These are phyloP conservation scores for Coleophora flavipennella DNA, from an alignment of 2,888 invertebrate genomes.

Conservation along the genomic window DNA sequence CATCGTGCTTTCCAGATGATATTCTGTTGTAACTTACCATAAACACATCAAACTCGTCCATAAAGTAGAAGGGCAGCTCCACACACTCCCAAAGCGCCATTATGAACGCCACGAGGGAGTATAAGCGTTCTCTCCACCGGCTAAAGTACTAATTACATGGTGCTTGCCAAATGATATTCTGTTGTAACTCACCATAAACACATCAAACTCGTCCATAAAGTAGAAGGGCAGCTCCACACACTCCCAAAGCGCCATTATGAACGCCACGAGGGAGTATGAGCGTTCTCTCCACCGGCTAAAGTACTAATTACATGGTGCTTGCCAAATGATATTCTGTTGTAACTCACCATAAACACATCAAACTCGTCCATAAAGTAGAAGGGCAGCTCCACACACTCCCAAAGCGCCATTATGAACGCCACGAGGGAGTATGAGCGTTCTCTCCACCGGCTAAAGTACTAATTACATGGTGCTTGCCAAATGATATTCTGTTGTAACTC, in stretches of 20 bases:
- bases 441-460: constrained; percentile 88
- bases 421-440: constrained; percentile 96
- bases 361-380: constrained; percentile 97
- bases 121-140: constrained; percentile 97
- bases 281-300: too few relatives aligned
- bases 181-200: constrained; percentile 87
- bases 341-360: constrained; percentile 92
- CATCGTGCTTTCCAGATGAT: too few relatives aligned
- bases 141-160: constrained; percentile 62
- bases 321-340: too few relatives aligned
- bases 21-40: constrained; percentile 85
- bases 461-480: constrained; percentile 17
- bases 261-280: constrained; percentile 95
- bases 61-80: constrained; percentile 91
- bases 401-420: constrained; percentile 92
- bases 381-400: constrained; percentile 93
- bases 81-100: constrained; percentile 94
- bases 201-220: constrained; percentile 96
- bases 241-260: constrained; percentile 94
- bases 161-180: constrained; percentile 8
- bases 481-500: constrained; percentile 11
- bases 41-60: constrained; percentile 98
- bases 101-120: constrained; percentile 93
- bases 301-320: too few relatives aligned
- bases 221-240: constrained; percentile 93